phyloP scores from a whole-genome alignment of 2,888 invertebrate species.

The Hydriomena furcata region DNA sequence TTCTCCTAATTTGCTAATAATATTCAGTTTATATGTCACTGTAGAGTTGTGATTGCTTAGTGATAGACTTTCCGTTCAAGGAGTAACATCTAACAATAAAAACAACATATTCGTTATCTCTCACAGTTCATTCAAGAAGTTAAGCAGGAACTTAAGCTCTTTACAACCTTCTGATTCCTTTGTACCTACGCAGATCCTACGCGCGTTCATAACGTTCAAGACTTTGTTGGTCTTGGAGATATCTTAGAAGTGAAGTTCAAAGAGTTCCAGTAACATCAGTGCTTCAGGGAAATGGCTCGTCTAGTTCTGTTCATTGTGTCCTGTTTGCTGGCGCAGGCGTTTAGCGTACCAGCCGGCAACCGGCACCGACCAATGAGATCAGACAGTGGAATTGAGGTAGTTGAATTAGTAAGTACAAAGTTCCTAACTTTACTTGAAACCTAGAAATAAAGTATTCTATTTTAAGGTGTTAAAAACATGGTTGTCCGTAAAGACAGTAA shows the following conservation, averaged over 20 bases:
- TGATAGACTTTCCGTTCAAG: conserved; percentile 2
- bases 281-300: conserved; percentile 51
- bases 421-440: neutral
- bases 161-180: no score
- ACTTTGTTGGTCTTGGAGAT: no score
- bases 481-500: neutral
- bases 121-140: neutral
- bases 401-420: conserved; percentile 41
- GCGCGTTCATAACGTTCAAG: no score
- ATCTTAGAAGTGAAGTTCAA: no score
- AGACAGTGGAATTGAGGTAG: conserved; percentile 23
- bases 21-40: conserved; percentile 14
- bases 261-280: neutral
- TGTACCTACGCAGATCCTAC: no score
- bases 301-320: conserved; percentile 47
- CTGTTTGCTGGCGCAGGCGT: conserved; percentile 53
- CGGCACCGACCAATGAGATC: conserved; percentile 20
- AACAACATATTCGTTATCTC: neutral
- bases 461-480: no score
- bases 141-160: no score
- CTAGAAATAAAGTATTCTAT: no score
- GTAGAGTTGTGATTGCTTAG: conserved; percentile 6
- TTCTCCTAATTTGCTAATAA: conserved; percentile 29
- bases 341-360: conserved; percentile 51
- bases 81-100: neutral